Conservation (phyloP, 2,113 vertebrate species). For the Gracilinanus agilis region DNA sequence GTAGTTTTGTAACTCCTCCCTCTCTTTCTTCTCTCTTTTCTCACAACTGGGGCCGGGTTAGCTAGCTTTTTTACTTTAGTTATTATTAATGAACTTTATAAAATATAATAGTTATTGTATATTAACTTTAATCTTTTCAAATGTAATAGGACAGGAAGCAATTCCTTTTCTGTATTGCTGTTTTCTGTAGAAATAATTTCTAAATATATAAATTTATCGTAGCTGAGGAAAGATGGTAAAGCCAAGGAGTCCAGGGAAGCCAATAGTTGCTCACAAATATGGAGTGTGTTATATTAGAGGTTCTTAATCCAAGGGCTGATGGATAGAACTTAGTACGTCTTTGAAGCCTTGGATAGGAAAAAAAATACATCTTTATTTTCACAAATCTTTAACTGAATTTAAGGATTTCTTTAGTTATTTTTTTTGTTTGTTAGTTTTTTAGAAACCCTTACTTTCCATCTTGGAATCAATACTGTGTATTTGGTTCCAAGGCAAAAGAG, state of each 20-base stretch:
- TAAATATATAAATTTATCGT: not conserved
- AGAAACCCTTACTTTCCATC: too few species aligned
- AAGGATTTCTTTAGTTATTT: not conserved
- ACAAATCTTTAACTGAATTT: not conserved
- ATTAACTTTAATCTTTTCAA: too few species aligned
- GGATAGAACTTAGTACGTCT: not conserved
- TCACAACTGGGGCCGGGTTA: too few species aligned
- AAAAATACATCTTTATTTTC: not conserved
- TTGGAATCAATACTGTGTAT: too few species aligned
- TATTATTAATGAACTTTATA: too few species aligned
- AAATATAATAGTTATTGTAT: too few species aligned
- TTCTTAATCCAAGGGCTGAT: not conserved
- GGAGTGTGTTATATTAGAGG: not conserved
- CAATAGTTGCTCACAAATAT: not conserved
- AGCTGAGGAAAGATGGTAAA: not conserved
- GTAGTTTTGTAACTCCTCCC: too few species aligned
- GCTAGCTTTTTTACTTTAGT: too few species aligned
- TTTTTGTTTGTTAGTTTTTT: too few species aligned
- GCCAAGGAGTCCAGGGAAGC: not conserved
- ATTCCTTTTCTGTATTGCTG: not conserved
- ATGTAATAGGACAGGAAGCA: not conserved
- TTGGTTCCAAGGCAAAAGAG: too few species aligned
- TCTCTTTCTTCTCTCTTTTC: too few species aligned
- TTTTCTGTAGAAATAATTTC: not conserved
- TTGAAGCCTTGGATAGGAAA: not conserved